phyloP scores from a whole-genome alignment of 2,888 invertebrate genomes.

The Megalurothrips usitatus region DNA sequence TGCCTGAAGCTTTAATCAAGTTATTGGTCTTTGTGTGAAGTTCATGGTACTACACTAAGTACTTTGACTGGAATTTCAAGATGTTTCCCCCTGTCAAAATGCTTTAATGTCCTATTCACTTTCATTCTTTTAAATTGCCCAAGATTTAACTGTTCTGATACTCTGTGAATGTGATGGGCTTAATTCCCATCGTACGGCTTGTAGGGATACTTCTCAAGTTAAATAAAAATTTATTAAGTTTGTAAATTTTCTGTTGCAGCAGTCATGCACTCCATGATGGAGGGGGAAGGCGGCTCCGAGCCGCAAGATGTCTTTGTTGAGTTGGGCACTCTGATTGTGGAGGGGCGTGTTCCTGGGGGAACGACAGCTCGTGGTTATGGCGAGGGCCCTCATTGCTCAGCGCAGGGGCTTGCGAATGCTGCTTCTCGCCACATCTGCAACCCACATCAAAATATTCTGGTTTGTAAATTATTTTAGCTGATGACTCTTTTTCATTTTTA shows the following conservation, averaged over 20 bases:
- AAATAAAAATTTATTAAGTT: too few relatives aligned
- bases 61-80: too few relatives aligned
- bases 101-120: too few relatives aligned
- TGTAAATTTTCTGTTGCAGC: neutral
- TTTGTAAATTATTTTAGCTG: neutral
- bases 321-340: conserved; percentile 40
- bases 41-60: too few relatives aligned
- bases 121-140: too few relatives aligned
- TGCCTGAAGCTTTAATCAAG: too few relatives aligned
- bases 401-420: conserved; percentile 44
- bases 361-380: conserved; percentile 47
- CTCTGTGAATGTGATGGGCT: too few relatives aligned
- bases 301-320: conserved; percentile 36
- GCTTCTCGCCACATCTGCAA: conserved; percentile 39
- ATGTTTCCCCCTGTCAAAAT: too few relatives aligned
- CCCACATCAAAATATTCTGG: neutral
- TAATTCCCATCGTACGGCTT: too few relatives aligned
- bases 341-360: conserved; percentile 38
- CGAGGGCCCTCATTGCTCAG: conserved; percentile 64
- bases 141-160: too few relatives aligned
- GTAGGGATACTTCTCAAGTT: too few relatives aligned
- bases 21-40: too few relatives aligned
- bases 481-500: neutral
- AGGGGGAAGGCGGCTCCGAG: conserved; percentile 28
- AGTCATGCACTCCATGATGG: conserved; percentile 19